Evolutionary conservation across 2,113 vertebrate species (phyloP).

Genomic region (Platycercus adscitus): DNA sequence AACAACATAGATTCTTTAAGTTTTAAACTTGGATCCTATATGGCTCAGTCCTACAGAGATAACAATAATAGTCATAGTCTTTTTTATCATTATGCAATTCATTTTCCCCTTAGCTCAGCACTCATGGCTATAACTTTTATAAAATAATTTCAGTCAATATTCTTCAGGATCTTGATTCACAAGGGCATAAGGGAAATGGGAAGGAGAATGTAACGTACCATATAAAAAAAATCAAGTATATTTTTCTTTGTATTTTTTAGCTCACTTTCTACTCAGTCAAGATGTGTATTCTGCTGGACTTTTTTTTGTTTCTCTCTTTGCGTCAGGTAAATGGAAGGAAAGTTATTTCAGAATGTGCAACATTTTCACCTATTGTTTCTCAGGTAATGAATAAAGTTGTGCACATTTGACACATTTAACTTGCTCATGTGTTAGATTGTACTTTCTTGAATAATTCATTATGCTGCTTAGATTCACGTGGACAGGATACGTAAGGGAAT

Average conservation of each 20-base stretch:
- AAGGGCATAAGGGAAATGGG: neutral
- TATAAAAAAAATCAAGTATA: neutral
- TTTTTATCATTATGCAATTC: neutral
- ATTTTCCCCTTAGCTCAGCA: conserved; percentile 30
- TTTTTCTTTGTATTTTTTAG: neutral
- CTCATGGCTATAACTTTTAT: conserved; percentile 11
- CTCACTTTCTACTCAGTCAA: neutral
- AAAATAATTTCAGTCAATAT: conserved; percentile 26
- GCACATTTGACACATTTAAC: neutral
- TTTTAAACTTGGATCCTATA: neutral
- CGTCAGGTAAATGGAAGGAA: neutral
- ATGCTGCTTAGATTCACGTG: neutral
- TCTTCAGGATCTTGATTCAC: neutral
- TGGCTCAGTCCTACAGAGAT: neutral
- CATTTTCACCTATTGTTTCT: neutral
- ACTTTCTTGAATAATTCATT: neutral
- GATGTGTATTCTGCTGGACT: neutral
- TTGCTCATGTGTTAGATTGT: neutral
- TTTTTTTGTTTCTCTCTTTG: neutral
- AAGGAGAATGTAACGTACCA: neutral
- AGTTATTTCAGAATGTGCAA: neutral
- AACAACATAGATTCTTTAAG: neutral
- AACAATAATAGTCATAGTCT: neutral
- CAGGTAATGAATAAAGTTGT: neutral
- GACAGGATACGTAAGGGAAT: neutral